Evolutionary conservation across 2,888 invertebrate species (phyloP).

Genomic region (Oxyscelio sp.): DNA sequence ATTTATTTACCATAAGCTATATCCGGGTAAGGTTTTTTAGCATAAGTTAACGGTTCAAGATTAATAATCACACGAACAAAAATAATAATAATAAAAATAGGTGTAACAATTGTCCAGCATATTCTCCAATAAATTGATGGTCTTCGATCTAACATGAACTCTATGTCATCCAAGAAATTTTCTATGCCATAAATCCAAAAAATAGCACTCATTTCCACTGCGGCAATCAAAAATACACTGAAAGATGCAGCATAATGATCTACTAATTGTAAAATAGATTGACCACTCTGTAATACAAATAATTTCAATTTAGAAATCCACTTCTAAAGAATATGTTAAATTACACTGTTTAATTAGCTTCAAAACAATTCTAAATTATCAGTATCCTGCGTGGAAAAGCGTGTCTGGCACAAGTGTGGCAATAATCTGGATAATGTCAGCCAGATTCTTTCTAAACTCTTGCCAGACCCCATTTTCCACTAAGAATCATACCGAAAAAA

Average conservation of each 20-base stretch:
- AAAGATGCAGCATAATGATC: conserved; percentile 88
- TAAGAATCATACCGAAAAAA: no score
- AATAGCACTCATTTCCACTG: conserved; percentile 87
- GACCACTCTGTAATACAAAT: conserved; percentile 85
- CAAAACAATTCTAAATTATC: no score
- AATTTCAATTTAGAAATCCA: no score
- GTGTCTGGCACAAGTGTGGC: no score
- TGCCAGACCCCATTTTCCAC: no score
- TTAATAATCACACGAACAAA: conserved; percentile 92
- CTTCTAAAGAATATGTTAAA: no score
- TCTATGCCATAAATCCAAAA: conserved; percentile 89
- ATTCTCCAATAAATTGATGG: conserved; percentile 93
- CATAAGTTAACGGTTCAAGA: conserved; percentile 90
- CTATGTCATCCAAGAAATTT: conserved; percentile 92
- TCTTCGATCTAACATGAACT: conserved; percentile 93
- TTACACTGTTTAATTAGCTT: no score
- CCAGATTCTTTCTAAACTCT: no score
- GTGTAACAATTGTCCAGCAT: conserved; percentile 94
- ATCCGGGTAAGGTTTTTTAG: conserved; percentile 80
- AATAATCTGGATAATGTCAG: no score
- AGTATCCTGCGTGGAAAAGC: no score
- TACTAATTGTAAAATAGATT: conserved; percentile 87
- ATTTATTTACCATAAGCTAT: conserved; percentile 25
- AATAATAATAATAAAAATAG: conserved; percentile 92
- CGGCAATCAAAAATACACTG: conserved; percentile 88